Conservation (phyloP, 2,113 vertebrate genomes). For the Triplophysa dalaica region DNA sequence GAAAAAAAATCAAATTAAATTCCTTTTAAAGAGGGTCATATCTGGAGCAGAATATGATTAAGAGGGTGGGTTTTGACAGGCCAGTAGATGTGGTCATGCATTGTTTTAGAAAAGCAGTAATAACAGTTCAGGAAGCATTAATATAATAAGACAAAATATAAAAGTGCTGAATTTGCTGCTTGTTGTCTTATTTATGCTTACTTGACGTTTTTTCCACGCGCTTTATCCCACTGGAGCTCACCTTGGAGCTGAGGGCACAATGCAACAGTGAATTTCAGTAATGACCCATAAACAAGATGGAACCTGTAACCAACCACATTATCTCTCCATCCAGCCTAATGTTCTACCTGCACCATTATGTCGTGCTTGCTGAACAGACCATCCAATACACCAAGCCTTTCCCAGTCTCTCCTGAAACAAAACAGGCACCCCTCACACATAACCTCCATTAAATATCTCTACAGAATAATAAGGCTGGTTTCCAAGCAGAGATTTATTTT, state of each 20-base stretch:
- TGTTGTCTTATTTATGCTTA: background rate
- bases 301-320: slow-evolving; percentile 3
- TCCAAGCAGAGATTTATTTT: slow-evolving; percentile 44
- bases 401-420: background rate
- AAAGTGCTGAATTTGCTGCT: slow-evolving; percentile 5
- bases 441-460: background rate
- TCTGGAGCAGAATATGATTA: too few species aligned
- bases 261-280: background rate
- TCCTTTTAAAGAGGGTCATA: too few species aligned
- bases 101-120: background rate
- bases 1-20: too few species aligned
- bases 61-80: too few species aligned
- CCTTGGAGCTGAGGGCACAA: background rate
- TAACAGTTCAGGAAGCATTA: background rate
- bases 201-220: background rate
- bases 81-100: too few species aligned
- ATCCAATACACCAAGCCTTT: background rate
- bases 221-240: slow-evolving; percentile 6
- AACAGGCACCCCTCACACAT: background rate
- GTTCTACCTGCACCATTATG: slow-evolving; percentile 3
- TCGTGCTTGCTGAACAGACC: background rate
- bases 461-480: slow-evolving; percentile 41
- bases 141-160: background rate
- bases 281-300: background rate
- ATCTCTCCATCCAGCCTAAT: background rate